Base-by-base conservation (phyloP, 2,797 vertebrate species). In the Brachymystax lenok region DNA sequence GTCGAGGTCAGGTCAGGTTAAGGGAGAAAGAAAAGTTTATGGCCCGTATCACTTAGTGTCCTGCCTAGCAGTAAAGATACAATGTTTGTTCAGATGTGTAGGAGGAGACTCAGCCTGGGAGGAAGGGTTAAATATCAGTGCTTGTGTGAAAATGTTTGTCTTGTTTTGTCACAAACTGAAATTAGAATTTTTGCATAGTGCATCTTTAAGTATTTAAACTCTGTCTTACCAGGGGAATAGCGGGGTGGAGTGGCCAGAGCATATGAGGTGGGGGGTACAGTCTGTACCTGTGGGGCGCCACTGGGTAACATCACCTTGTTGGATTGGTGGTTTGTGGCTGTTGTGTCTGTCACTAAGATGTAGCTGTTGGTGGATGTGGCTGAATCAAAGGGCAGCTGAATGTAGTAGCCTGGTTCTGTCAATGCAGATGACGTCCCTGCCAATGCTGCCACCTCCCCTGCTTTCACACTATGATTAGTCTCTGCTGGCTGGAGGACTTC, bases 381-480 rank as follows among this genome's bases (percentile, higher is more conserved):
- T 10, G 96, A 89, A 6, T 91, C 91, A 68, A 91, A 70, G 83
- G 98, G 92, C 14, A 99, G 76, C 77, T 98, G 97, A 88, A 99
- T 94, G 59, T 96, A 94, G 8, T 90, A 94, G 74, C 88, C 92
- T 61, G 88, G 91, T 59, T 83, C 88, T 1, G 79, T 30, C 93
- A 95, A 0, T 0, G 88, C 1, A 21, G 56, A 50, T 50, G 89
- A 80, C 4, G 86, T 80, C 30, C 82, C 85, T 0, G 74, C 24
- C 75, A 89, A 71, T 13, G 86, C 75, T 10, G 84, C 51, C 0
- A 90, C 74, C 27, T 93, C 90, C 68, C 92, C 93, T 33, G 92
- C 76, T 82, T 91, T 93, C 21, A 92, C 79, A 10, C 92, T 71
- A 5, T 95, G 92, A 84, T 89, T 95, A 19, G 90, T 92, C 64